Evolutionary conservation across 2,797 vertebrate genomes (phyloP), one percentile per base, ranked within the genome.

Genomic region (Pangasius larnaudii): DNA sequence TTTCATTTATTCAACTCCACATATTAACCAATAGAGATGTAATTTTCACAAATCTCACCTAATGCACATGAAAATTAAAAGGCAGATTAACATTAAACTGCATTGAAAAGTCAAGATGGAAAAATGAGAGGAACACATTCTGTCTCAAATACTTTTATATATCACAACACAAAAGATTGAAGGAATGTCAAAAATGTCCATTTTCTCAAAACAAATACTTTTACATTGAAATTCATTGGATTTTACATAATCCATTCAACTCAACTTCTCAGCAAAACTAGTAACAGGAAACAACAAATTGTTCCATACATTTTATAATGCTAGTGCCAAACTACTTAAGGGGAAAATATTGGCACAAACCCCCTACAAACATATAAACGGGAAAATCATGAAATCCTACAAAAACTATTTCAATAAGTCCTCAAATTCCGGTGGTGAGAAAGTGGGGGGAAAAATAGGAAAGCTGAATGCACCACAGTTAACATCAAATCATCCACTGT

Each of bases 71-170:
- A 72, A 51, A 75, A n/a, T 27, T 49, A 75, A 75, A 49, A 49
- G 2, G 24, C 16, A 27, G 13, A 18, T 3, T 78, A 18, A 58
- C 30, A 58, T 79, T 36, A 9, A 65, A 67, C 16, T 49, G 33
- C 5, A 46, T 9, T 42, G 5, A 61, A 85, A 85, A 10, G 30
- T 3, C 5, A 51, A 72, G 18, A n/a, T 0, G 19, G 10, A 39
- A 78, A 78, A 65, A 46, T 19, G 0, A 65, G 30, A 58, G 56
- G 6, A 58, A 36, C 8, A 61, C 36, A 2, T 39, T 77, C 46
- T 30, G 51, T 86, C 30, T 85, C 53, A 74, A 30, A 80, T 67
- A n/a, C 59, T 83, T 83, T 89, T 88, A 87, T 81, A 84, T 59
- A 63, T 80, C 39, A 80, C 22, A 59, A 9, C 61, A 85, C 42